Base-by-base conservation (phyloP, 2,113 vertebrate genomes). In the Sialia sialis region DNA sequence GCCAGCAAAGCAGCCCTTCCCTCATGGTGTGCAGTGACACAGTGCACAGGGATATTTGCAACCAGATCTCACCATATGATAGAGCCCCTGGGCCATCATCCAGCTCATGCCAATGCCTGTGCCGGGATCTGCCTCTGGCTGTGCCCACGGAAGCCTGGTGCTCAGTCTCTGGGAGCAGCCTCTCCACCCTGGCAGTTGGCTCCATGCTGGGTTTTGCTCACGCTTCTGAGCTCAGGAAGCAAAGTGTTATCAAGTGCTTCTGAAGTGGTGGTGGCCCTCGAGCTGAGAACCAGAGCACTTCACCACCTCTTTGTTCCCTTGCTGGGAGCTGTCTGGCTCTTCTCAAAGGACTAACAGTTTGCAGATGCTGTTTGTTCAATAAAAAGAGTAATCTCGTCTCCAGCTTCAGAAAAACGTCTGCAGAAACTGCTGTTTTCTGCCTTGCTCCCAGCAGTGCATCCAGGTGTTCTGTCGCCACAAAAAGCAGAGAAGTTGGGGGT, bases 201-300 rank as follows among this genome's bases (percentile, higher is more conserved):
- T 87, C 58, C 16, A 1, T 2, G 14, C 30, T 54, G 38, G 67
- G 72, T 76, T 89, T 87, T 4, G 5, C 84, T 84, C 39, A 2
- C 0, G 27, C 69, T 55, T 36, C 64, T 36, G 75, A 94, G 88
- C 90, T 95, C 21, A 1, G 90, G 86, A 81, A 81, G 72, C 72
- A 46, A 89, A 95, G 83, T 34, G 36, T 79, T 70, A 58, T 93
- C 82, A n/a, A 95, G 95, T 90, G 94, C 30, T 69, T 58, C 85
- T 96, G 85, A 80, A 95, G 95, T 88, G 85, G 70, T 34, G 54
- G 90, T 83, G 78, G 95, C 92, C 92, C 95, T 96, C 17, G 38
- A 96, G 94, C 88, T 56, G 68, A 88, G 82, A 93, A 79, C 34
- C 51, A 46, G 75, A 64, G 75, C 85, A 58, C 95, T 96, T 76